Evolutionary conservation across 2,888 invertebrate species (phyloP).

Genomic region (Helicoverpa assulta): DNA sequence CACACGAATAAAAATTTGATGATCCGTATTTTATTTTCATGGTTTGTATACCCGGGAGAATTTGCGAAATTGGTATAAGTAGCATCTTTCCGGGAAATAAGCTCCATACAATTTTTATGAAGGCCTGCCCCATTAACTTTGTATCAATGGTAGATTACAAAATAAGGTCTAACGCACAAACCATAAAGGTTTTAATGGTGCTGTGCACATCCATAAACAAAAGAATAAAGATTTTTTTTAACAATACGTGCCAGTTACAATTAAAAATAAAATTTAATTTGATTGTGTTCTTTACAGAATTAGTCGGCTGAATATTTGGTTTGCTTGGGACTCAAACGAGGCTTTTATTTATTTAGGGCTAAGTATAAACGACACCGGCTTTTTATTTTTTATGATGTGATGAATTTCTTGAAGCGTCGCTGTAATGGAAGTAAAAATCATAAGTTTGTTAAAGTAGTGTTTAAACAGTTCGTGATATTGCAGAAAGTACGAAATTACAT

Average conservation of each 20-base stretch:
- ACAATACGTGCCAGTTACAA: background rate
- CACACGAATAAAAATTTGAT: slow-evolving; percentile 40
- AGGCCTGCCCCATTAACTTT: slow-evolving; percentile 48
- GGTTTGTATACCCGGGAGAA: slow-evolving; percentile 20
- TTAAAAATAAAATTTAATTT: background rate
- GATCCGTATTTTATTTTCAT: slow-evolving; percentile 29
- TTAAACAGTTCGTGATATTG: no score
- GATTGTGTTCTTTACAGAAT: background rate
- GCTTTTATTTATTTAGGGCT: background rate
- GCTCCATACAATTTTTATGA: slow-evolving; percentile 48
- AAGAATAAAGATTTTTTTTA: slow-evolving; percentile 3
- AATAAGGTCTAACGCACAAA: slow-evolving; percentile 16
- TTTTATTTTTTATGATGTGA: background rate
- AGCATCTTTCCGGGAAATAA: slow-evolving; percentile 41
- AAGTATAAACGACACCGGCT: background rate
- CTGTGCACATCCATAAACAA: background rate
- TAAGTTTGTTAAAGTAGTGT: no score
- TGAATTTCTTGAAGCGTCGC: no score
- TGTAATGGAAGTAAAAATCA: no score
- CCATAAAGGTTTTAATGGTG: slow-evolving; percentile 1
- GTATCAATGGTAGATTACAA: slow-evolving; percentile 41
- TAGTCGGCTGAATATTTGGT: slow-evolving; percentile 2
- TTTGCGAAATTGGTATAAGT: slow-evolving; percentile 33
- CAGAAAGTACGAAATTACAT: no score
- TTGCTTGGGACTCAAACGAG: background rate